Evolutionary conservation across 2,797 vertebrate species (phyloP).

Genomic region (Rhinogobio ventralis): DNA sequence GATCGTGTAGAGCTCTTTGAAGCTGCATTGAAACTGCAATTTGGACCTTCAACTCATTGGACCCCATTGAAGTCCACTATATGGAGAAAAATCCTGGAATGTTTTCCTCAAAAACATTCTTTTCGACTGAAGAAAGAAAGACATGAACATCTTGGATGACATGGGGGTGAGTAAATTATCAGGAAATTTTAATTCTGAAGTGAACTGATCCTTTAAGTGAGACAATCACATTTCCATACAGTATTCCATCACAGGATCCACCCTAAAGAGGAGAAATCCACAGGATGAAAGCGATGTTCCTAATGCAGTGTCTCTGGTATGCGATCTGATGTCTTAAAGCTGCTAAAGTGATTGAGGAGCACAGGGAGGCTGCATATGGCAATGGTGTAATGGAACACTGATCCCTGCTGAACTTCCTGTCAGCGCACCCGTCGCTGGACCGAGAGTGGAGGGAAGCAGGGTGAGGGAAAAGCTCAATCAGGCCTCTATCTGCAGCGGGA

Average conservation of each 20-base stretch:
- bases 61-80: no score
- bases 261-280: neutral
- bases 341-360: constrained; percentile 36
- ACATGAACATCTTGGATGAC: no score
- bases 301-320: neutral
- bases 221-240: neutral
- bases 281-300: neutral
- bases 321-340: constrained; percentile 19
- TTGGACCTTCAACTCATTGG: no score
- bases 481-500: constrained; percentile 60
- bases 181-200: no score
- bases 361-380: constrained; percentile 8
- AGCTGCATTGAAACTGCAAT: no score
- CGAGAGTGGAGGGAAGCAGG: constrained; percentile 1
- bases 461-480: constrained; percentile 47
- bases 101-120: no score
- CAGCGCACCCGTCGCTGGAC: constrained; percentile 27
- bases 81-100: no score
- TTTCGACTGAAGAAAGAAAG: no score
- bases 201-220: neutral
- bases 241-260: neutral
- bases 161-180: no score
- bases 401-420: constrained; percentile 39
- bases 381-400: constrained; percentile 37
- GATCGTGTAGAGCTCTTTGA: no score